These are phyloP conservation scores for Propsilocerus akamusi DNA, from an alignment of 1,140 invertebrate genomes.

Conservation along the genomic window DNA sequence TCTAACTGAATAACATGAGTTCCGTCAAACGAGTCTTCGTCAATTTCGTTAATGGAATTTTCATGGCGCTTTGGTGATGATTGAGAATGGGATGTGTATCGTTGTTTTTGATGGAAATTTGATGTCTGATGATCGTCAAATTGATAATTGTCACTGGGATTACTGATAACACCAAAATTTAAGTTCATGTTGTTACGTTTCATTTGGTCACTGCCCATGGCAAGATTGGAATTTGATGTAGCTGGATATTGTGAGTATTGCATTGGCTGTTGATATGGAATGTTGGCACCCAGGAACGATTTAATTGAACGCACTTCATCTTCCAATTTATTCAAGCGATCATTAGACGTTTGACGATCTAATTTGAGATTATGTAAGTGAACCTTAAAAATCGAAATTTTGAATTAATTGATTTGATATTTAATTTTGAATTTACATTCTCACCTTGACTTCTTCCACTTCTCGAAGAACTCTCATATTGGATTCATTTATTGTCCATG, in stretches of 20 bases:
- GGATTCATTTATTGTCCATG: conserved; percentile 25
- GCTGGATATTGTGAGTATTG: background rate
- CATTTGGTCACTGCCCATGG: background rate
- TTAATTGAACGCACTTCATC: background rate
- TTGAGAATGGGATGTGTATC: background rate
- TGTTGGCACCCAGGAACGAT: background rate
- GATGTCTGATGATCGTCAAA: background rate
- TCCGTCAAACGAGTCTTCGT: background rate
- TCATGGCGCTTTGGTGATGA: background rate
- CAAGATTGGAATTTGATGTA: background rate
- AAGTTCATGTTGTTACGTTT: conserved; percentile 14
- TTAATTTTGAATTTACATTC: background rate
- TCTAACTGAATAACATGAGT: conserved; percentile 11
- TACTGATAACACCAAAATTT: conserved; percentile 20
- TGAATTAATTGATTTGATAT: background rate
- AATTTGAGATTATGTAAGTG: background rate
- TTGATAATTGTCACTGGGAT: conserved; percentile 8
- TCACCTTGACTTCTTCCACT: conserved; percentile 22
- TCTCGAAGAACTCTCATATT: conserved; percentile 23
- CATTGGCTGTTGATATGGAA: background rate
- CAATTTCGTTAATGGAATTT: background rate
- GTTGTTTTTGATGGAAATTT: background rate
- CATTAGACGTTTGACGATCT: background rate
- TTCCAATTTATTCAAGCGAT: background rate
- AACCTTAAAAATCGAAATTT: background rate